These are phyloP conservation scores for Oreochromis mossambicus DNA, from an alignment of 2,797 vertebrate genomes.

Conservation along the genomic window DNA sequence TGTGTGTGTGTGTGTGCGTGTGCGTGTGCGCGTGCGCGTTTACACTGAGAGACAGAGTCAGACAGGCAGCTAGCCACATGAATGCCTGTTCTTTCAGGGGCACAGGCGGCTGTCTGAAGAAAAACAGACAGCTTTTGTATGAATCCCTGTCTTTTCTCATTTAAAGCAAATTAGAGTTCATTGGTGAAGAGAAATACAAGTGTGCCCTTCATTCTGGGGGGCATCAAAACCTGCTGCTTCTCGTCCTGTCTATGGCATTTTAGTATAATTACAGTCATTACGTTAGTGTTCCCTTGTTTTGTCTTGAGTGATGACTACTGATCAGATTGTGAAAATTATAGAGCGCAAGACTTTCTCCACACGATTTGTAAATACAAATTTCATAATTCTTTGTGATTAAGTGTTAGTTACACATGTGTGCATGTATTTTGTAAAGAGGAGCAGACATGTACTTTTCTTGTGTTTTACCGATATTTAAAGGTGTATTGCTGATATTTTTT, in stretches of 20 bases:
- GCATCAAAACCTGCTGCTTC: conserved; percentile 78
- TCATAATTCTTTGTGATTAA: conserved; percentile 6
- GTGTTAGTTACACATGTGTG: conserved; percentile 6
- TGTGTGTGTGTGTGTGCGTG: neutral
- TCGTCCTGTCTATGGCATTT: conserved; percentile 70
- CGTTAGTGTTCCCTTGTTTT: conserved; percentile 52
- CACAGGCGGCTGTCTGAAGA: conserved; percentile 82
- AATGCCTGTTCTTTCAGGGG: conserved; percentile 88
- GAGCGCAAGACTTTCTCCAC: conserved; percentile 8
- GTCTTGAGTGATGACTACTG: conserved; percentile 41
- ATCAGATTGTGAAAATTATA: conserved; percentile 46
- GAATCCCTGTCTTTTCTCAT: conserved; percentile 92
- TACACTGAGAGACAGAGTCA: conserved; percentile 33
- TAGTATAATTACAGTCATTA: conserved; percentile 72
- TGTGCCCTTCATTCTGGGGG: conserved; percentile 78
- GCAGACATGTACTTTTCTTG: neutral
- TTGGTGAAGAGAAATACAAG: conserved; percentile 83
- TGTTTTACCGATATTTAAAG: neutral
- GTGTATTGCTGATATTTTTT: neutral
- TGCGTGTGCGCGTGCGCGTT: rapidly evolving
- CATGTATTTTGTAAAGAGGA: neutral
- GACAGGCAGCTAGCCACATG: conserved; percentile 74
- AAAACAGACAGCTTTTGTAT: conserved; percentile 93
- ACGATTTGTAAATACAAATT: conserved; percentile 39
- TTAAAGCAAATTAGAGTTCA: conserved; percentile 94